phyloP scores from a whole-genome alignment of 92 coral and sea anemone genomes.

The Epizoanthus illoricatus region DNA sequence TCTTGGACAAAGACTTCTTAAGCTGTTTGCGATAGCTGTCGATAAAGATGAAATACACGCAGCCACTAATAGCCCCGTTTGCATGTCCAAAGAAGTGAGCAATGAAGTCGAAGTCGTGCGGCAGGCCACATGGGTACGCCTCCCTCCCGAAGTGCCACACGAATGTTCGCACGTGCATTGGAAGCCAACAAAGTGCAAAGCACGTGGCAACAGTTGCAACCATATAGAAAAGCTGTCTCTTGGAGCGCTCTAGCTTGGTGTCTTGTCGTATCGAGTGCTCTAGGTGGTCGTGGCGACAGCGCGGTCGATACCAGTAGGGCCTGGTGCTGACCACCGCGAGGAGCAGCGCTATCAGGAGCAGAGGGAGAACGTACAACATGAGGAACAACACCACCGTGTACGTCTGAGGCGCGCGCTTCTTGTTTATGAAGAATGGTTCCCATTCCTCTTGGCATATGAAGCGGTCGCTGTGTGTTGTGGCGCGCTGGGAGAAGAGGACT shows the following conservation, averaged over 20 bases:
- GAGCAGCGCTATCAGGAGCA: conserved; percentile 1
- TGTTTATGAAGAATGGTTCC: conserved; percentile 38
- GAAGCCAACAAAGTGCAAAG: conserved; percentile 44
- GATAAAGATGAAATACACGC: conserved; percentile 15
- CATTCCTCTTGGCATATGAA: conserved; percentile 36
- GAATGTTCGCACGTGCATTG: conserved; percentile 38
- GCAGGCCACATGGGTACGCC: conserved; percentile 21
- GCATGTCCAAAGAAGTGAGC: conserved; percentile 29
- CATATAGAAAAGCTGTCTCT: conserved; percentile 23
- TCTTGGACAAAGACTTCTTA: conserved; percentile 16
- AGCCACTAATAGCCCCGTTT: conserved; percentile 20
- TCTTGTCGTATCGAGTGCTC: conserved; percentile 5
- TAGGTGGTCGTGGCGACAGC: conserved; percentile 19
- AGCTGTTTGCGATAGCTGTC: conserved; percentile 31
- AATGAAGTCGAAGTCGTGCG: conserved; percentile 14
- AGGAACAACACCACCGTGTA: conserved; percentile 36
- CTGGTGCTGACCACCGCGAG: background rate
- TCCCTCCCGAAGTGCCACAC: conserved; percentile 26
- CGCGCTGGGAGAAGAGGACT: conserved; percentile 34
- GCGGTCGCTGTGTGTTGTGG: conserved; percentile 20
- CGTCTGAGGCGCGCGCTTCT: conserved; percentile 29
- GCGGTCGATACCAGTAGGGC: conserved; percentile 10
- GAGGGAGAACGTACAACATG: conserved; percentile 23
- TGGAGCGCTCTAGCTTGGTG: conserved; percentile 24
- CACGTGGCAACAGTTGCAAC: conserved; percentile 25